Conservation (phyloP, 1,140 invertebrate genomes). For the Leguminivora glycinivorella region DNA sequence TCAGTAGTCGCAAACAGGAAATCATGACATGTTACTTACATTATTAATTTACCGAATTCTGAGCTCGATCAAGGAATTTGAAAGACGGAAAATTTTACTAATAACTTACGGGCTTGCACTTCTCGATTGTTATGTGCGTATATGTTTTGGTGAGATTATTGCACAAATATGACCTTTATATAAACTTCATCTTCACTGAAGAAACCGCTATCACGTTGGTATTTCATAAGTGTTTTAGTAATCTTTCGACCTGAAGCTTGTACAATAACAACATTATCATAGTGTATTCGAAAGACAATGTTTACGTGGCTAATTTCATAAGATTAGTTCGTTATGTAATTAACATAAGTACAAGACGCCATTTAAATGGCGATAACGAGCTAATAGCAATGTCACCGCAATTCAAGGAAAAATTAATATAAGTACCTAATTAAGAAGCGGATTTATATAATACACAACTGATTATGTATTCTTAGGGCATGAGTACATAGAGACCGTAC, state of each 20-base stretch:
- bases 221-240: background rate
- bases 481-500: too few relatives aligned
- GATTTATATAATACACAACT: background rate
- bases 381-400: conserved; percentile 21
- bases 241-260: conserved; percentile 4
- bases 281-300: conserved; percentile 5
- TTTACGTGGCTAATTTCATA: conserved; percentile 7
- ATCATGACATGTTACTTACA: too few relatives aligned
- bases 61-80: background rate
- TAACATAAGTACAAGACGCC: background rate
- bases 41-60: too few relatives aligned
- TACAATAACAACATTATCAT: conserved; percentile 4
- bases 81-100: background rate
- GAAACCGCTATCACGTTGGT: conserved; percentile 7
- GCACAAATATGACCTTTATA: background rate
- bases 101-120: background rate
- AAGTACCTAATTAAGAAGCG: background rate
- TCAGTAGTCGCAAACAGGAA: too few relatives aligned
- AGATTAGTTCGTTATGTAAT: conserved; percentile 9
- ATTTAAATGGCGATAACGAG: background rate
- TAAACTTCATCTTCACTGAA: background rate
- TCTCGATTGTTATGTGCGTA: background rate
- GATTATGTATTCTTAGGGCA: background rate
- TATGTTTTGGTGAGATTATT: background rate
- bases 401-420: background rate